phyloP scores from a whole-genome alignment of 2,888 invertebrate genomes.

The Geotrupes spiniger region DNA sequence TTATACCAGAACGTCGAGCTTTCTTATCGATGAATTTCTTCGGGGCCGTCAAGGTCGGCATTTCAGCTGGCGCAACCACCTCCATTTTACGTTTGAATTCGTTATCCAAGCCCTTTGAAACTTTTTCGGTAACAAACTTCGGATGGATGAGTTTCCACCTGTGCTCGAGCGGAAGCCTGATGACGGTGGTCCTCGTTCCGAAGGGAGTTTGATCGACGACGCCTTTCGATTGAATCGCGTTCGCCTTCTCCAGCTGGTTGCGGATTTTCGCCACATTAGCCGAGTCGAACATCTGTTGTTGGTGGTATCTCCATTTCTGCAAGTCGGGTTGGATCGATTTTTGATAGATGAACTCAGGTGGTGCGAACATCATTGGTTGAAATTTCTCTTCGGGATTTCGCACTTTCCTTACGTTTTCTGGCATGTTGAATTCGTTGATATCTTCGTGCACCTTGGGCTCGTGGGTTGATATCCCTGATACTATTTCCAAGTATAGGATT shows the following conservation, averaged over 20 bases:
- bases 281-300: conserved; percentile 41
- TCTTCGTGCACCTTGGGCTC: conserved; percentile 23
- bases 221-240: background rate
- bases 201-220: background rate
- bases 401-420: conserved; percentile 21
- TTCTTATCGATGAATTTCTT: too few species aligned
- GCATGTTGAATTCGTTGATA: conserved; percentile 16
- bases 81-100: too few species aligned
- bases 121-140: conserved; percentile 25
- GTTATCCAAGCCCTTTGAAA: too few species aligned
- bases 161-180: conserved; percentile 1
- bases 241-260: background rate
- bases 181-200: background rate
- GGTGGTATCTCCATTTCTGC: conserved; percentile 37
- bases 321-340: conserved; percentile 39
- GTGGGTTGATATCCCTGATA: conserved; percentile 3
- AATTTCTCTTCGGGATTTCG: conserved; percentile 23
- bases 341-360: conserved; percentile 36
- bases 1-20: too few species aligned
- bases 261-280: conserved; percentile 13
- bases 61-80: too few species aligned
- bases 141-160: conserved; percentile 21
- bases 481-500: background rate
- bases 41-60: too few species aligned
- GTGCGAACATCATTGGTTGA: conserved; percentile 21